phyloP scores from a whole-genome alignment of 1,140 invertebrate genomes.

The Zaprionus tsacasi region DNA sequence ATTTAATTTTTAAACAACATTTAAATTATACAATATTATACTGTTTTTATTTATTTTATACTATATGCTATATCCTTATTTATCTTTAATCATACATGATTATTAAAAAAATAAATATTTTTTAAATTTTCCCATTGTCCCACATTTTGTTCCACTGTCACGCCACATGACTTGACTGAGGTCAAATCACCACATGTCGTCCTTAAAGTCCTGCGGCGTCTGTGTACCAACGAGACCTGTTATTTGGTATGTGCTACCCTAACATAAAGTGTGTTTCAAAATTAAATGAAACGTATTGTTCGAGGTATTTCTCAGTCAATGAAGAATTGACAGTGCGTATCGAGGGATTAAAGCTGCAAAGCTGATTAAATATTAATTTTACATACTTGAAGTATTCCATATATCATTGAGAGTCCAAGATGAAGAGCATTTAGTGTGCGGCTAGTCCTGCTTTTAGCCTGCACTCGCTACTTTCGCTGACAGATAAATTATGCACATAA shows the following conservation, averaged over 20 bases:
- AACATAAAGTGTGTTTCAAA: neutral
- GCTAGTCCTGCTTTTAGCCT: neutral
- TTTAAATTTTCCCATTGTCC: neutral
- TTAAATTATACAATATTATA: no score
- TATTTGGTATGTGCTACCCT: conserved; percentile 27
- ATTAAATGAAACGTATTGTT: neutral
- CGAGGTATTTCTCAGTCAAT: neutral
- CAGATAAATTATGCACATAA: conserved; percentile 74
- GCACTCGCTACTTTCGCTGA: conserved; percentile 55
- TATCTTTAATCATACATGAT: no score
- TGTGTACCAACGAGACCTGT: conserved; percentile 38
- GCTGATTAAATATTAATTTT: neutral
- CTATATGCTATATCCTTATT: no score
- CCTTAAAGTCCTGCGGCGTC: conserved; percentile 30
- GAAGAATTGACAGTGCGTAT: no score
- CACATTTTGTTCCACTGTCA: conserved; percentile 12
- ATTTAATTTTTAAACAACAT: no score
- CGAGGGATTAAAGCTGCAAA: neutral
- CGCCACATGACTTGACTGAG: conserved; percentile 20
- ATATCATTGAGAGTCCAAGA: neutral
- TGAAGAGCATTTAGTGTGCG: neutral
- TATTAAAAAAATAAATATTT: neutral
- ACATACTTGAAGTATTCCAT: no score
- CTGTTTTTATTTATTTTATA: no score
- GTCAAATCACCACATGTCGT: conserved; percentile 33